Percentiles rank a stretch among this genome's conserved stretches.
Conservation (phyloP, 1,140 invertebrate genomes). For the Nasonia vitripennis region DNA sequence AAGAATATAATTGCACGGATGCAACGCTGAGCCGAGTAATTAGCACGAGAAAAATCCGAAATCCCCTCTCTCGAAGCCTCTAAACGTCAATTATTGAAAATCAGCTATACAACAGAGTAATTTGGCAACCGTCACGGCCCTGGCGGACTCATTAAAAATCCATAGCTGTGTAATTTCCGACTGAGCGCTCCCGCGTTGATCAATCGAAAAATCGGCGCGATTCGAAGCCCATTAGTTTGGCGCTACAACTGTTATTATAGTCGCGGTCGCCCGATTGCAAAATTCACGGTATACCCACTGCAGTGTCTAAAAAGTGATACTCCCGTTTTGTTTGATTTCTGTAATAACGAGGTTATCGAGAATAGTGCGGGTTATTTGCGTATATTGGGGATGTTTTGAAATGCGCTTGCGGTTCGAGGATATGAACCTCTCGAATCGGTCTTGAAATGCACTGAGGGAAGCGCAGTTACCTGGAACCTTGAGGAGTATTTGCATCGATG, state of each 20-base stretch:
- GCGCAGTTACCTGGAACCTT: too few relatives aligned
- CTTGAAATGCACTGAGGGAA: too few relatives aligned
- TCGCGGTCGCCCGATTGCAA: neutral
- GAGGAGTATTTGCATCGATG: too few relatives aligned
- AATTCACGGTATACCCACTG: neutral
- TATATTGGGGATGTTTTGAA: neutral
- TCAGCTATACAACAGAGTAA: neutral
- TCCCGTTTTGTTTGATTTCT: neutral
- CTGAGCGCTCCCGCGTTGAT: slow-evolving; percentile 7
- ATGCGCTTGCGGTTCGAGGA: neutral
- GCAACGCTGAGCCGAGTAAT: neutral
- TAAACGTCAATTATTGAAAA: neutral
- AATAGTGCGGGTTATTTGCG: neutral
- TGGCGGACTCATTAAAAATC: neutral
- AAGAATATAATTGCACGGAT: neutral
- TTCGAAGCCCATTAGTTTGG: slow-evolving; percentile 13
- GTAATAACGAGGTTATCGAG: neutral
- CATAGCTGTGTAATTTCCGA: slow-evolving; percentile 14
- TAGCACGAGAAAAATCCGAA: neutral
- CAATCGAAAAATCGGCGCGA: slow-evolving; percentile 7
- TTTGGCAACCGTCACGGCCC: neutral
- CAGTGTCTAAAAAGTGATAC: neutral
- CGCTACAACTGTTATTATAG: neutral
- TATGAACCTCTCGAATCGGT: too few relatives aligned
- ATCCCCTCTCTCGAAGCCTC: neutral